These are phyloP conservation scores for Aporrectodea caliginosa DNA, from an alignment of 1,140 invertebrate species.

Conservation along the genomic window DNA sequence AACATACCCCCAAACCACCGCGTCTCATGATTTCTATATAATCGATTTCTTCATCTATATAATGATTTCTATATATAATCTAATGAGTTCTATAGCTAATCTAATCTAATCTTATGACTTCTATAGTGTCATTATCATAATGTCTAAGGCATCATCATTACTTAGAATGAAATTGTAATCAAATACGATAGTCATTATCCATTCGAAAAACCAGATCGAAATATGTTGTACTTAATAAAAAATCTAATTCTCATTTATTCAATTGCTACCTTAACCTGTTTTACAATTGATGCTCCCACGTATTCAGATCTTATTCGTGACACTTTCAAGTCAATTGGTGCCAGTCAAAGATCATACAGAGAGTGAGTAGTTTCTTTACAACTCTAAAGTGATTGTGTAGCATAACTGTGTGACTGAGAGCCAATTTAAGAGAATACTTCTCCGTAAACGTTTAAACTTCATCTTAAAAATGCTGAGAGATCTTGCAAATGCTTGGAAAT, in stretches of 20 bases:
- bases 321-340: constrained; percentile 40
- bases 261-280: constrained; percentile 24
- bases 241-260: neutral
- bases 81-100: too few relatives aligned
- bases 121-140: neutral
- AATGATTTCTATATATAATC: too few relatives aligned
- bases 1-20: too few relatives aligned
- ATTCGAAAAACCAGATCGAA: too few relatives aligned
- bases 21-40: too few relatives aligned
- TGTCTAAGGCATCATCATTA: neutral
- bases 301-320: constrained; percentile 43
- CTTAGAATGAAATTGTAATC: constrained; percentile 9
- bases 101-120: neutral
- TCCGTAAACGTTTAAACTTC: too few relatives aligned
- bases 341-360: constrained; percentile 36
- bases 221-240: neutral
- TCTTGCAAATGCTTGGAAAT: too few relatives aligned
- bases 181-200: neutral
- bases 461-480: too few relatives aligned
- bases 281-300: constrained; percentile 42
- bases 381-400: too few relatives aligned
- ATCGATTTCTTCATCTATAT: too few relatives aligned
- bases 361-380: constrained; percentile 44
- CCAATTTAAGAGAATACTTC: too few relatives aligned
- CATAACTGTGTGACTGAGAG: too few relatives aligned